These are phyloP conservation scores for Conopomorpha cramerella DNA, from an alignment of 1,140 invertebrate species.

Conservation along the genomic window DNA sequence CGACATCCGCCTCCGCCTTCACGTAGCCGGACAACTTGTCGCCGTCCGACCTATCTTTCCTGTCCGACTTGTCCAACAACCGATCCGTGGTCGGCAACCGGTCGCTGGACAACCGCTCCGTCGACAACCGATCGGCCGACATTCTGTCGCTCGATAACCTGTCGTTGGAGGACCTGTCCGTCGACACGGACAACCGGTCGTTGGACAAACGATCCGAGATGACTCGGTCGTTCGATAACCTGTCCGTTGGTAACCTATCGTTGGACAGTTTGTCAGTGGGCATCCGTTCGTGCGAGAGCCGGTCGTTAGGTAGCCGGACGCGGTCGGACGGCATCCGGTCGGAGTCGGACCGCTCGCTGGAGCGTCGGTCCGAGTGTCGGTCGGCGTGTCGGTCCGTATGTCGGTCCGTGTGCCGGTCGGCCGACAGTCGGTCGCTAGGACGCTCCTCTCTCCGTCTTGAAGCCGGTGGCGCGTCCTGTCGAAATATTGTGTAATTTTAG, in stretches of 20 bases:
- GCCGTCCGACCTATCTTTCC: not conserved
- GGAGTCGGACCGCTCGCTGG: slow-evolving; percentile 22
- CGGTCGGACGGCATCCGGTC: too few species aligned
- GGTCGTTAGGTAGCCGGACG: too few species aligned
- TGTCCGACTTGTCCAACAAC: slow-evolving; percentile 8
- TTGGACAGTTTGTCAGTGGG: too few species aligned
- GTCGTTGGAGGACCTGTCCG: slow-evolving; percentile 22
- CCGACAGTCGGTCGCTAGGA: too few species aligned
- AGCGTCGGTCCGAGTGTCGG: slow-evolving; percentile 19
- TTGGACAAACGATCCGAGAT: slow-evolving; percentile 12
- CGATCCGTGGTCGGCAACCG: slow-evolving; percentile 9
- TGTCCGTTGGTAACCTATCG: too few species aligned
- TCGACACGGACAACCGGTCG: slow-evolving; percentile 10
- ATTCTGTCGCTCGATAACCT: slow-evolving; percentile 22
- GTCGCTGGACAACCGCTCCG: slow-evolving; percentile 8
- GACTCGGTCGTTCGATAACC: slow-evolving; percentile 4
- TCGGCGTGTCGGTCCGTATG: slow-evolving; percentile 23
- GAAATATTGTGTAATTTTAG: too few species aligned
- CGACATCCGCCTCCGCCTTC: slow-evolving; percentile 39
- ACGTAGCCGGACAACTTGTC: slow-evolving; percentile 20
- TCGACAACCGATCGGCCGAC: slow-evolving; percentile 11
- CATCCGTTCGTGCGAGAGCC: slow-evolving; percentile 8
- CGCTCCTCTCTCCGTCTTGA: too few species aligned
- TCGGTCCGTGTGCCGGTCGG: too few species aligned
- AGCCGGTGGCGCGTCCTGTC: too few species aligned